These are phyloP conservation scores for Fistularia tabacaria DNA, from an alignment of 2,797 vertebrate species.

Conservation along the genomic window DNA sequence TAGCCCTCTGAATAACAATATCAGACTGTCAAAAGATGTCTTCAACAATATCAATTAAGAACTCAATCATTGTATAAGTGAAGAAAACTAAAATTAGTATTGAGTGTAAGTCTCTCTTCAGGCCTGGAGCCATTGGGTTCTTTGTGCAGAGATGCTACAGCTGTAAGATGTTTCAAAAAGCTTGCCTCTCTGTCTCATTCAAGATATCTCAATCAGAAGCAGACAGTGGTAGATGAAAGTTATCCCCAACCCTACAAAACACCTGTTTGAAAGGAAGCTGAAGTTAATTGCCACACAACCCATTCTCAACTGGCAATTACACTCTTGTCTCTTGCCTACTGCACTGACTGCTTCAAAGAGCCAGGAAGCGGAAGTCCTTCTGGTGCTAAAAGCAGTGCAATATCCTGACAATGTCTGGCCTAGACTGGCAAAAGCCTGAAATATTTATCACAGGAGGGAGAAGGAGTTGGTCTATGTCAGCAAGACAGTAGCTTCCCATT, in stretches of 20 bases:
- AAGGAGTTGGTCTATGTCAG: slow-evolving; percentile 44
- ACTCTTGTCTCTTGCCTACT: not conserved
- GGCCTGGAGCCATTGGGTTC: slow-evolving; percentile 19
- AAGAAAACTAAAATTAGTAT: slow-evolving; percentile 5
- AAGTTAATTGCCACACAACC: not conserved
- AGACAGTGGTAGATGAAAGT: not conserved
- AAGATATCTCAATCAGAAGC: not conserved
- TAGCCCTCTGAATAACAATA: slow-evolving; percentile 28
- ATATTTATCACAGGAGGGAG: slow-evolving; percentile 67
- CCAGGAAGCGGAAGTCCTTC: slow-evolving; percentile 55
- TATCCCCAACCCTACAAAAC: not conserved
- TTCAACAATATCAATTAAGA: slow-evolving; percentile 37
- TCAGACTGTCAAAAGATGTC: slow-evolving; percentile 25
- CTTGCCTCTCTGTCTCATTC: not conserved
- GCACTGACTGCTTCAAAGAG: slow-evolving; percentile 34
- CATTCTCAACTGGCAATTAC: not conserved
- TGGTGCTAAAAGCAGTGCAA: slow-evolving; percentile 68
- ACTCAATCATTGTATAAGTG: slow-evolving; percentile 12
- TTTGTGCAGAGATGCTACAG: not conserved
- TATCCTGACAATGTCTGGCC: slow-evolving; percentile 69
- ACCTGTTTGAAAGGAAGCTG: not conserved
- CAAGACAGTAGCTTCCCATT: slow-evolving; percentile 14
- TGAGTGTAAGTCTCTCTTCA: too few species aligned
- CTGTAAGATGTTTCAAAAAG: not conserved
- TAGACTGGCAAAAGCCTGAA: slow-evolving; percentile 55